Base-by-base conservation (phyloP, 1,140 invertebrate species). In the Drosophila athabasca region DNA sequence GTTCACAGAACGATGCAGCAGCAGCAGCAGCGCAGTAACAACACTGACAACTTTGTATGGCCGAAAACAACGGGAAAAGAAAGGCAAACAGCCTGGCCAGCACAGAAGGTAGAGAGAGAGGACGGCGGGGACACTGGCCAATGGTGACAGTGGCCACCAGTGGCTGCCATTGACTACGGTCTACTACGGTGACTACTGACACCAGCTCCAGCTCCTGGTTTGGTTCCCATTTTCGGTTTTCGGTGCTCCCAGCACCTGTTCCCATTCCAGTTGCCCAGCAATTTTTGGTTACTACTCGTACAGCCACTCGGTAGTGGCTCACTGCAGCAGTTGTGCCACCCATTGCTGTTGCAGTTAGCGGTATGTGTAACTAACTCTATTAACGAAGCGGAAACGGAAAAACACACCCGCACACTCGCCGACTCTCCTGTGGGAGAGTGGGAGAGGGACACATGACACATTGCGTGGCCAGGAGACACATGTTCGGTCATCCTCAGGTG, bases 341-440 rank as follows among this genome's bases (percentile, higher is more conserved):
- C 53, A 41, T 62, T 68, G 55, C 62, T 46, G 57, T 57, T 64
- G 68, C 65, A 68, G 65, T 68, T 65, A 50, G 57, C 61, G 51
- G 68, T 70, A 71, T 90, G 67, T 90, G 85, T 81, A 85, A 90
- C 85, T 90, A 90, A 90, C 85, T 90, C 87, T 90, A 90, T 90
- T 90, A 90, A 82, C 85, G 76, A 90, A 85, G 75, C 85, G 85
- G 78, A 90, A 79, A 82, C 85, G 78, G 77, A 82, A 90, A 76
- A 52, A 64, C 76, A 66, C 52, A 78, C 59, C 45, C 65, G 51
- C 50, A 35, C 53, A 44, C 24, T 62, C 46, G 39, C 45, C 50
- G 59, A 66, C 22, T 8, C 13, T 54, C 15, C 26, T 6, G 26
- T 6, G 6, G 26, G 0, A 6, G 26, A 26, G 35, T 50, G 43